Base-by-base conservation (phyloP, 2,797 vertebrate species). In the Clarias fuscus region DNA sequence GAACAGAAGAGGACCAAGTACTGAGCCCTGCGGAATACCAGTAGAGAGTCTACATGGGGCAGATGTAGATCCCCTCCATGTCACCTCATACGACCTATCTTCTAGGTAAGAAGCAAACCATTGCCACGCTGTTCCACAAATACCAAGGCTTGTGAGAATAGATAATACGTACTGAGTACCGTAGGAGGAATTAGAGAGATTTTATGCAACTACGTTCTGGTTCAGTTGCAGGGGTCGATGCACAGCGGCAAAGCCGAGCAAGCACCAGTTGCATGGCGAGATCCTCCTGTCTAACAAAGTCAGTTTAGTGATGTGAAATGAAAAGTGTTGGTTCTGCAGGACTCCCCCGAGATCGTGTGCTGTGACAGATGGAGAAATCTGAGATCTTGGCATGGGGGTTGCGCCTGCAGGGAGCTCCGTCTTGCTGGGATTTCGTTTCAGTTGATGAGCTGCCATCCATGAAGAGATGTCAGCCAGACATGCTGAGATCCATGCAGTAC, bases 291-390 rank as follows among this genome's bases (percentile, higher is more conserved):
- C 20, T 24, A 48, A n/a, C 68, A 1, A 8, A 71, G 17, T 71
- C 33, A 22, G 18, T 40, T 77, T 77, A 77, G 48, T 18, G 14
- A 18, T 17, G n/a, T 58, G 7, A 20, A 2, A 15, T 2, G 2
- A 56, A 33, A 56, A 58, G 53, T 8, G 37, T 43, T 48, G 7
- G 15, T 20, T 77, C 15, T 77, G 48, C 7, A 58, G 24, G 48
- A 56, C n/a, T 30, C 18, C 27, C 14, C 48, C 1, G 27, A 75
- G 48, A 8, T 53, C 56, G 40, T 53, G 53, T 77, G n/a, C 53
- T 58, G 27, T 30, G 27, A 77, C 73, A 77, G 73, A 77, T 77
- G 73, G 73, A 77, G 73, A 56, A 53, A 58, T 58, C 73, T 77
- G 53, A 77, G 73, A 58, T 77, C 53, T 58, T 77, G 73, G 53